Percentiles rank a stretch among this genome's conserved stretches.
phyloP scores from a whole-genome alignment of 1,140 invertebrate genomes.

The Leguminivora glycinivorella region DNA sequence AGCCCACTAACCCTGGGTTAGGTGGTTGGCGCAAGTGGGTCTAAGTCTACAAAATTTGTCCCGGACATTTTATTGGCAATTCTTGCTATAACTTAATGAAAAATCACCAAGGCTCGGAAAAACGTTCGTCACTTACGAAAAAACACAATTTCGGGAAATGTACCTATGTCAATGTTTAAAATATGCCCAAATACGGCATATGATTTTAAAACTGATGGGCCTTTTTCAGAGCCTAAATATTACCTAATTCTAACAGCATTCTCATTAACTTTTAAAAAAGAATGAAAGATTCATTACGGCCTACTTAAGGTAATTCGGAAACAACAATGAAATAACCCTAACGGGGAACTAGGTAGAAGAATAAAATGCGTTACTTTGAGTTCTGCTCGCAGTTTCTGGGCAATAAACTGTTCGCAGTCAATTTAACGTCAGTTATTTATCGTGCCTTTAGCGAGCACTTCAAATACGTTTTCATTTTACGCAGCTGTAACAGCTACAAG shows the following conservation, averaged over 20 bases:
- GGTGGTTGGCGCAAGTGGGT: no score
- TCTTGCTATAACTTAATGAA: no score
- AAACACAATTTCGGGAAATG: no score
- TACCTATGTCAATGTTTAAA: no score
- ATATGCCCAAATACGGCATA: no score
- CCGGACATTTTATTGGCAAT: no score
- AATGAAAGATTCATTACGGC: not conserved
- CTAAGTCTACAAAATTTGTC: no score
- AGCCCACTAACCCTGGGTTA: no score
- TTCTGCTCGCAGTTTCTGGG: slow-evolving; percentile 51
- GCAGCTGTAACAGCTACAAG: slow-evolving; percentile 41
- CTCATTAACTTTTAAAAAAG: not conserved
- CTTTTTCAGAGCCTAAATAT: no score
- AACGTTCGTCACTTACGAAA: no score
- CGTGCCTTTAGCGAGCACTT: slow-evolving; percentile 56
- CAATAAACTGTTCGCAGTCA: slow-evolving; percentile 62
- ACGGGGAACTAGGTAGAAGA: slow-evolving; percentile 17
- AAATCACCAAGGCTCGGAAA: no score
- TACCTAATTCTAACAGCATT: not conserved
- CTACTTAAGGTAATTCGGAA: not conserved
- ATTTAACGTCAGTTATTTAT: slow-evolving; percentile 68
- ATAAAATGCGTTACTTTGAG: slow-evolving; percentile 36
- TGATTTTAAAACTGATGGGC: no score
- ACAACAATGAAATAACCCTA: slow-evolving; percentile 22
- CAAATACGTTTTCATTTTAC: slow-evolving; percentile 56